Conservation (phyloP, 2,113 vertebrate genomes). For the Mormyrus iriodes region DNA sequence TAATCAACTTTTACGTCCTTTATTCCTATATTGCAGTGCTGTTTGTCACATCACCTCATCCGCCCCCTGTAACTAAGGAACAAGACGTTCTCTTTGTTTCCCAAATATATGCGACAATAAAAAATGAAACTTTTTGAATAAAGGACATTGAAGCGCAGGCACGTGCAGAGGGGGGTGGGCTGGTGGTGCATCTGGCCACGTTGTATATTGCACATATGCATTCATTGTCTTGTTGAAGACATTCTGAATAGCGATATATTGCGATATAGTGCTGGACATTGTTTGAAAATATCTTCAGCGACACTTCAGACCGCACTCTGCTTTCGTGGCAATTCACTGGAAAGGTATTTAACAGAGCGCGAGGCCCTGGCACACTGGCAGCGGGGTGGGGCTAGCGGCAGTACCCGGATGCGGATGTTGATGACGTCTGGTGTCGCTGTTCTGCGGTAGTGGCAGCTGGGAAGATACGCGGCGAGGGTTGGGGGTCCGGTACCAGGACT, state of each 20-base stretch:
- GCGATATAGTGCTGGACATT: not conserved
- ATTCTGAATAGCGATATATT: too few species aligned
- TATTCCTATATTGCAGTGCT: not conserved
- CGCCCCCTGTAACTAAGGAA: too few species aligned
- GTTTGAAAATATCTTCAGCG: too few species aligned
- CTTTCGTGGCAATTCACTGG: too few species aligned
- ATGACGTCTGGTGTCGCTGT: conserved; percentile 11
- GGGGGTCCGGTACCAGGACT: not conserved
- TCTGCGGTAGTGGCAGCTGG: not conserved
- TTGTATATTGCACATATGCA: too few species aligned
- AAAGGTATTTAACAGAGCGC: too few species aligned
- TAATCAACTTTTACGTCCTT: too few species aligned
- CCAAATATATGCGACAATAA: not conserved
- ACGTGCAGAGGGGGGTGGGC: not conserved
- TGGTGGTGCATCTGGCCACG: not conserved
- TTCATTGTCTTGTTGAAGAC: too few species aligned
- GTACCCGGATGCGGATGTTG: conserved; percentile 40
- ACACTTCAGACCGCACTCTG: too few species aligned
- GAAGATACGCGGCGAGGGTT: not conserved
- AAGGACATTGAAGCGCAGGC: not conserved
- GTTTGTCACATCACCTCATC: too few species aligned
- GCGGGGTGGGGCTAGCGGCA: not conserved
- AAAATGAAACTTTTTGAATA: not conserved
- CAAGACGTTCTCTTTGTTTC: not conserved
- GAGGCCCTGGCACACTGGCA: not conserved